These are phyloP conservation scores for Drosophila albomicans DNA, from an alignment of 1,140 invertebrate species.

Conservation along the genomic window DNA sequence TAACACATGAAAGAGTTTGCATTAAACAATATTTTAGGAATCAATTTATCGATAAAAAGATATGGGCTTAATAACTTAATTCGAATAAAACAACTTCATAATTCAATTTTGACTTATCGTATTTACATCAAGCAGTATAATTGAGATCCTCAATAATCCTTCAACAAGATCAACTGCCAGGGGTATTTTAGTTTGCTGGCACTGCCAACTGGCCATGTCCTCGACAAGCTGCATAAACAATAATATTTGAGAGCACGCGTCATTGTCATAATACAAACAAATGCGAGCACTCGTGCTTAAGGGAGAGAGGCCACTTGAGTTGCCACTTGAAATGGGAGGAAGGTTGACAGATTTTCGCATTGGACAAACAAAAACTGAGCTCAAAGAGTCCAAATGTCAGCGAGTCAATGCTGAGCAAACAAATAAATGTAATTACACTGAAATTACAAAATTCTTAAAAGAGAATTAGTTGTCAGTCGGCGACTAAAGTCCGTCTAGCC, in stretches of 20 bases:
- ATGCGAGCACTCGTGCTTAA: not conserved
- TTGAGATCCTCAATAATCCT: not conserved
- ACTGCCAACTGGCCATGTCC: not conserved
- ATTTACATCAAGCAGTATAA: too few relatives aligned
- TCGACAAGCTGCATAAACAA: conserved; percentile 66
- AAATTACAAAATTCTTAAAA: conserved; percentile 75
- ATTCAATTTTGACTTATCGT: too few relatives aligned
- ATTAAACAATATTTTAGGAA: too few relatives aligned
- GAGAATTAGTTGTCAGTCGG: conserved; percentile 58
- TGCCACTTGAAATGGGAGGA: conserved; percentile 59
- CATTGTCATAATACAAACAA: conserved; percentile 36
- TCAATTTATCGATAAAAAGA: too few relatives aligned
- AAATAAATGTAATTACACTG: conserved; percentile 79
- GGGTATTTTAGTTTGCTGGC: not conserved
- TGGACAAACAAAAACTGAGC: conserved; percentile 40
- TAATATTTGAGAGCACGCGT: conserved; percentile 67
- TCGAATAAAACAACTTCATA: too few relatives aligned
- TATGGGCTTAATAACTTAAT: too few relatives aligned
- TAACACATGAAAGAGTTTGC: too few relatives aligned
- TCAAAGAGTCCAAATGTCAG: conserved; percentile 57
- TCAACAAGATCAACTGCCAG: not conserved
- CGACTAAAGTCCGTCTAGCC: not conserved
- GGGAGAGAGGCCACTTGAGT: conserved; percentile 31
- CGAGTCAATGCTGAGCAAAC: conserved; percentile 76
- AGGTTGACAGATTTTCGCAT: conserved; percentile 75